Evolutionary conservation across 2,888 invertebrate species (phyloP), one percentile per base, ranked within the genome.

Genomic region (Rotaria socialis): DNA sequence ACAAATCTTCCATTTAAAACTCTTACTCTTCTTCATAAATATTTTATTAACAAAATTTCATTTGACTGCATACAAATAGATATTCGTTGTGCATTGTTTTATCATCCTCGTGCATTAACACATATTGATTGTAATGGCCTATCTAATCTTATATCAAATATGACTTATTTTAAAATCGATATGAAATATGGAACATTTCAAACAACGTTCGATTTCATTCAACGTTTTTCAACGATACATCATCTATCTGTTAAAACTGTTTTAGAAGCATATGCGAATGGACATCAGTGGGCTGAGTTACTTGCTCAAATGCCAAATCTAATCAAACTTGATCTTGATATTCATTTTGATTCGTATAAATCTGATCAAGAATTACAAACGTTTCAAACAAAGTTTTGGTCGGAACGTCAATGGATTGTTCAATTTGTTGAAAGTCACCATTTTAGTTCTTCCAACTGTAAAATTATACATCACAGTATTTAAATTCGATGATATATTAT

Each of bases 291-390:
- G 60, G 60, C 60, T 14, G 60, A 60, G 10, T 60, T 60, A 60
- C 60, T 60, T 60, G 27, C 1, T 10, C 60, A 60, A 60, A 27
- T 60, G 60, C 14, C 60, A 11, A 60, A 60, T 60, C 8, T 60
- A 14, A 27, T n/a, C 14, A 60, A 27, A 60, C 27, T 60, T 27
- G 60, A 60, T 60, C n/a, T 60, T 14, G 14, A 60, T 27, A 60
- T 60, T 27, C 2, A 8, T 60, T 27, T 60, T 60, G 60, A 60
- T 60, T 27, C 60, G n/a, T 14, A 27, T 60, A n/a, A 60, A n/a
- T 27, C n/a, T 60, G 8, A 60, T 60, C 60, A 60, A 60, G 60
- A 60, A 60, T 27, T 60, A 60, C 60, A 60, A 60, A 60, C 60
- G 11, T 60, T 60, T 60, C 60, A 60, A n/a, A 27, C 60, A 27